Evolutionary conservation across 2,888 invertebrate genomes (phyloP).

Genomic region (Ormia ochracea): DNA sequence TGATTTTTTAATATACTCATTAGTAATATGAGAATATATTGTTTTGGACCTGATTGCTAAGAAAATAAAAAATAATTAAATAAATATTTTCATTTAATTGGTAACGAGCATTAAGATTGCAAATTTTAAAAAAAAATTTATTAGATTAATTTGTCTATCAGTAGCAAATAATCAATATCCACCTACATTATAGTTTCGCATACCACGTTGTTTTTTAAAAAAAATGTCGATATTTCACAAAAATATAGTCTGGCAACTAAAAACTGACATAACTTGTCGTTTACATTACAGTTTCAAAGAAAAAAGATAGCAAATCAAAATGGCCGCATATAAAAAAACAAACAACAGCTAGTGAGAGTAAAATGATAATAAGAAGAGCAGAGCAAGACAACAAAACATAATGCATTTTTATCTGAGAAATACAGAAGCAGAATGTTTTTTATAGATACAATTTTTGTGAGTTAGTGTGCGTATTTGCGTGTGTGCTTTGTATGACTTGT

Average conservation of each 20-base stretch:
- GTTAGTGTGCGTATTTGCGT: conserved; percentile 28
- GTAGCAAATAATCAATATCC: too few relatives aligned
- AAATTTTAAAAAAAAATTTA: too few relatives aligned
- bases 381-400: conserved; percentile 8
- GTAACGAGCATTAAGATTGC: too few relatives aligned
- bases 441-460: conserved; percentile 42
- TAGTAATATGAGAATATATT: too few relatives aligned
- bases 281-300: conserved; percentile 22
- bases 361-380: neutral
- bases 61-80: too few relatives aligned
- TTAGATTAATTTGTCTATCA: too few relatives aligned
- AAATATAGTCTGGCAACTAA: neutral
- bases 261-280: neutral
- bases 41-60: too few relatives aligned
- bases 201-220: too few relatives aligned
- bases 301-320: conserved; percentile 71
- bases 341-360: conserved; percentile 32
- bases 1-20: too few relatives aligned
- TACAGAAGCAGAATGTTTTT: conserved; percentile 6
- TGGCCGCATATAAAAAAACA: conserved; percentile 70
- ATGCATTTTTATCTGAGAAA: conserved; percentile 49
- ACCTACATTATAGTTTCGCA: too few relatives aligned
- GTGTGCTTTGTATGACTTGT: conserved; percentile 6
- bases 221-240: too few relatives aligned
- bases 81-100: too few relatives aligned